Evolutionary conservation across 2,113 vertebrate genomes (phyloP), one percentile per base, ranked within the genome.

Genomic region (Pseudopodoces humilis): DNA sequence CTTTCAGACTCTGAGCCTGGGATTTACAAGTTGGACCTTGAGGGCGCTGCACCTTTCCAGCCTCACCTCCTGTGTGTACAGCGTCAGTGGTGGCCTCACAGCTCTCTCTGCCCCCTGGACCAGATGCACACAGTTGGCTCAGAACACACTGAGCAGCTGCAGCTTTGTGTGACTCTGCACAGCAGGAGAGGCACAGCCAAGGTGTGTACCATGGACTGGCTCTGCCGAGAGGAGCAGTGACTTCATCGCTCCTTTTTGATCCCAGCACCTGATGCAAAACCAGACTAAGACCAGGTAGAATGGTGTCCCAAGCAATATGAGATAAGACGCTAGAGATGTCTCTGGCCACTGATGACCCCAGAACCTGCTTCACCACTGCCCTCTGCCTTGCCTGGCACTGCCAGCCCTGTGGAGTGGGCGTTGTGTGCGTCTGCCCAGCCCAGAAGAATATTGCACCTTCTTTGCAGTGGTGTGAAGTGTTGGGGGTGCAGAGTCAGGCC

Each of bases 331-430:
- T 80, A 59, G 37, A 90, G 53, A 59, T 58, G 21, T 58, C 47
- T 41, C 24, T 67, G 71, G 49, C 59, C 33, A 27, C 0, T 58
- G n/a, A 24, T 68, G 63, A 44, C 46, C 24, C 18, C 65, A 75
- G 80, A 79, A 16, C 23, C 68, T 41, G 31, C 25, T 55, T 63
- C 83, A 27, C 11, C 20, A 9, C 24, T 65, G 23, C 30, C 49
- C 50, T 79, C 20, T 0, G 0, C 31, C 50, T 41, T 53, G 19
- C 3, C 2, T 58, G n/a, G 52, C 30, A 4, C 9, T 81, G 75
- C 15, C 11, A 63, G 19, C 39, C 6, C 23, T 68, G 58, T 8
- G 6, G 39, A 44, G n/a, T 52, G 69, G 22, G 30, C 15, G 55
- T 24, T 76, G 27, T 28, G 11, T 49, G 35, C 5, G 2, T 64